Conservation (phyloP, 2,797 vertebrate genomes). For the Pseudochromis fuscus region DNA sequence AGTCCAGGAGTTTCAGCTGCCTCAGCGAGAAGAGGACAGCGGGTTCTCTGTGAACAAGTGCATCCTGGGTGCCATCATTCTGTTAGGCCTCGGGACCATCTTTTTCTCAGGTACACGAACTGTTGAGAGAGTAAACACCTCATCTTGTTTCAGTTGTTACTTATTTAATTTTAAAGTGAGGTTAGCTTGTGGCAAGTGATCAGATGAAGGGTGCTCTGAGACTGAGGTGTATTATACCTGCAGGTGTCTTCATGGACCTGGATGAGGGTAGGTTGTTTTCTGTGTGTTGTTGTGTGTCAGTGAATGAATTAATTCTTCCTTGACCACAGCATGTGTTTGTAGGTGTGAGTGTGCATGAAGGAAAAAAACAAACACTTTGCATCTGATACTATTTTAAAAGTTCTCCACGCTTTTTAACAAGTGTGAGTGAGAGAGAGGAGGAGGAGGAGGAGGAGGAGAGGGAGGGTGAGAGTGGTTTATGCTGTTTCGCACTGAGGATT, state of each 20-base stretch:
- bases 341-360: conserved; percentile 50
- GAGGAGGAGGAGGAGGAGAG: too few species aligned
- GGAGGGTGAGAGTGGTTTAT: not conserved
- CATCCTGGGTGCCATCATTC: conserved; percentile 85
- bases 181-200: not conserved
- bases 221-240: conserved; percentile 82
- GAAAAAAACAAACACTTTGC: conserved; percentile 1
- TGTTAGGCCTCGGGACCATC: conserved; percentile 85
- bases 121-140: not conserved
- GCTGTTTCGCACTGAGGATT: not conserved
- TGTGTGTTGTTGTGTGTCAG: conserved; percentile 9
- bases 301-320: conserved; percentile 8
- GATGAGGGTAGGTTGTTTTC: conserved; percentile 82
- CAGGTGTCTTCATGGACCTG: conserved; percentile 87
- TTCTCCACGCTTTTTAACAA: conserved; percentile 21
- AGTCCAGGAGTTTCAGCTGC: conserved; percentile 78
- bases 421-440: not conserved
- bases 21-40: conserved; percentile 71
- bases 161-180: not conserved
- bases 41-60: conserved; percentile 87
- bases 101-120: conserved; percentile 83
- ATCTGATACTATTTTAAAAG: conserved; percentile 8
- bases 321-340: conserved; percentile 29
- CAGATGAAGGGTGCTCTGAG: conserved; percentile 54
- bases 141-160: not conserved